phyloP scores from a whole-genome alignment of 1,140 invertebrate species.

The Drosophila varians region DNA sequence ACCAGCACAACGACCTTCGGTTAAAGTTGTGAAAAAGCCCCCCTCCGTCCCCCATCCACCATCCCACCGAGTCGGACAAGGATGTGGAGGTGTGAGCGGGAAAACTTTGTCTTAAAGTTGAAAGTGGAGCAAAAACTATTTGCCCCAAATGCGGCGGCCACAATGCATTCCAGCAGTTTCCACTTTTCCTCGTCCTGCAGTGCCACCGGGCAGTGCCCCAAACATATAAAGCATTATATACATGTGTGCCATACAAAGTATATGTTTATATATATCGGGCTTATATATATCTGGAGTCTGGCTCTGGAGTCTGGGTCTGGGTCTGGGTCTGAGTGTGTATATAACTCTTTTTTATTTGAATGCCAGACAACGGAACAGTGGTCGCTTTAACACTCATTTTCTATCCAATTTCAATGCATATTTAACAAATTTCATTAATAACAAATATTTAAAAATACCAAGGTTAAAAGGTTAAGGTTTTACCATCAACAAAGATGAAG shows the following conservation, averaged over 20 bases:
- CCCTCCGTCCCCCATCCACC: not conserved
- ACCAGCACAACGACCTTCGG: conserved; percentile 71
- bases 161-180: conserved; percentile 42
- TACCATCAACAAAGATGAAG: too few species aligned
- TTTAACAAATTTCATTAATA: too few species aligned
- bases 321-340: conserved; percentile 46
- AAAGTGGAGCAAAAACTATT: conserved; percentile 82
- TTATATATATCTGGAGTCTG: conserved; percentile 23
- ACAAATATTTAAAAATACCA: too few species aligned
- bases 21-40: conserved; percentile 68
- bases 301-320: not conserved
- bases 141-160: conserved; percentile 72
- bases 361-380: conserved; percentile 41
- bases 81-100: too few species aligned
- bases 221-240: conserved; percentile 8
- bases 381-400: too few species aligned
- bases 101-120: conserved; percentile 76
- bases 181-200: conserved; percentile 11
- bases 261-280: conserved; percentile 19
- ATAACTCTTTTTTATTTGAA: conserved; percentile 76
- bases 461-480: too few species aligned
- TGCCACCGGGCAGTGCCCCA: conserved; percentile 4
- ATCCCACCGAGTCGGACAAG: too few species aligned
- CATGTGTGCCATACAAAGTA: conserved; percentile 2
- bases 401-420: too few species aligned